Evolutionary conservation across 2,113 vertebrate genomes (phyloP), one percentile per base, ranked within the genome.

Genomic region (Formicarius rufipectus): DNA sequence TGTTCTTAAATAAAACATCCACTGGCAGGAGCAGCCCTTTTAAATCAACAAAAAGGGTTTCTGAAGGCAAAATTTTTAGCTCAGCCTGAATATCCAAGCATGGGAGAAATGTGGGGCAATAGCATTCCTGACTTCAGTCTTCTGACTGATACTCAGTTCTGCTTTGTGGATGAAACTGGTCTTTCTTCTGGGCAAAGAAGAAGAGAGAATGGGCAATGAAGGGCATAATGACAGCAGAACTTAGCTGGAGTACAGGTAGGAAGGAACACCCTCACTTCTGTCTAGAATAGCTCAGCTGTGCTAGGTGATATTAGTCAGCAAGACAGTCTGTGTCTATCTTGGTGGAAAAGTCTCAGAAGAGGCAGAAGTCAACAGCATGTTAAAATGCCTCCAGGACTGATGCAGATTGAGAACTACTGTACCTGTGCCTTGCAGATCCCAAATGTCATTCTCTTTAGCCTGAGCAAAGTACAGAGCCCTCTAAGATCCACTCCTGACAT

Each of bases 1-100:
- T 93, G 49, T 77, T 90, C 76, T 82, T 92, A 93, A 96, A 93
- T 84, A 92, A 93, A 95, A 81, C 53, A 92, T 90, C 88, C 9
- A 13, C 49, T 83, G 75, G 45, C 59, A 93, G 75, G 15, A 94
- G 67, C 25, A 87, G 37, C 67, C n/a, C 49, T 81, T 96, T 94
- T 50, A 93, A 79, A 91, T 91, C 84, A 88, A 83, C 3, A 5
- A 47, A 77, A 93, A 62, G 52, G 20, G 21, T 37, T 91, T 93
- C 60, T 69, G 47, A 88, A 77, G 55, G 44, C 44, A 52, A 83
- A 42, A 78, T 71, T 52, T 80, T 69, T 45, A 66, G 84, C 52
- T 83, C 42, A 80, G 52, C 19, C 60, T 52, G 30, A 67, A 77
- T 67, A 63, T n/a, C 14, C 76, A 86, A 91, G 90, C 30, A 67